Conservation (phyloP, 2,113 vertebrate species). For the Gymnogyps californianus region DNA sequence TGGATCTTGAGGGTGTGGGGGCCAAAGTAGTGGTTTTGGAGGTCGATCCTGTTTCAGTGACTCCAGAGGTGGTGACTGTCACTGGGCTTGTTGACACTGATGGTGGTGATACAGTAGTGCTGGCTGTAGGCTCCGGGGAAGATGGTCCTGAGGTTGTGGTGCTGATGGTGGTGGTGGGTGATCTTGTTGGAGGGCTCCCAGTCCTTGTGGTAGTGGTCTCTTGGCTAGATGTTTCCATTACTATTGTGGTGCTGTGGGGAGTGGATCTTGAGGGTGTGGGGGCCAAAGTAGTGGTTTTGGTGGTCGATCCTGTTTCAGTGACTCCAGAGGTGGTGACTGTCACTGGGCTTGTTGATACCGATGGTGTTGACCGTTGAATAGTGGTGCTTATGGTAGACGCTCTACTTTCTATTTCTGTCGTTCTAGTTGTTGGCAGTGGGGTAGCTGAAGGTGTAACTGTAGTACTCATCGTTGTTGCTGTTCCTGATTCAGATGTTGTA, state of each 20-base stretch:
- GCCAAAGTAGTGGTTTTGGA: neutral
- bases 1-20: neutral
- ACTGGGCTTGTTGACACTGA: neutral
- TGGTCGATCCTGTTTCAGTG: neutral
- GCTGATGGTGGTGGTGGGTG: too few relatives aligned
- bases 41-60: neutral
- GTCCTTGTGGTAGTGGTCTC: neutral
- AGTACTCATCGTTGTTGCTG: rapidly evolving
- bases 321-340: neutral
- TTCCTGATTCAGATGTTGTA: neutral
- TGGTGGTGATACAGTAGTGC: neutral
- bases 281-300: neutral
- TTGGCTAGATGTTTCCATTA: rapidly evolving
- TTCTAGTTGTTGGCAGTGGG: neutral
- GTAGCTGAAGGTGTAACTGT: neutral
- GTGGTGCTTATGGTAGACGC: neutral
- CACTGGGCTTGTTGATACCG: neutral
- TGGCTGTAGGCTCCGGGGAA: neutral
- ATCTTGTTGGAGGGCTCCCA: neutral
- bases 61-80: neutral
- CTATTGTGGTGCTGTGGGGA: neutral
- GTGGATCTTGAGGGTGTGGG: neutral
- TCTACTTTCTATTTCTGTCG: neutral
- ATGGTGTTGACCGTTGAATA: neutral
- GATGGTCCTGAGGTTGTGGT: neutral